Conservation (phyloP, 2,797 vertebrate genomes). For the Sciaenops ocellatus region DNA sequence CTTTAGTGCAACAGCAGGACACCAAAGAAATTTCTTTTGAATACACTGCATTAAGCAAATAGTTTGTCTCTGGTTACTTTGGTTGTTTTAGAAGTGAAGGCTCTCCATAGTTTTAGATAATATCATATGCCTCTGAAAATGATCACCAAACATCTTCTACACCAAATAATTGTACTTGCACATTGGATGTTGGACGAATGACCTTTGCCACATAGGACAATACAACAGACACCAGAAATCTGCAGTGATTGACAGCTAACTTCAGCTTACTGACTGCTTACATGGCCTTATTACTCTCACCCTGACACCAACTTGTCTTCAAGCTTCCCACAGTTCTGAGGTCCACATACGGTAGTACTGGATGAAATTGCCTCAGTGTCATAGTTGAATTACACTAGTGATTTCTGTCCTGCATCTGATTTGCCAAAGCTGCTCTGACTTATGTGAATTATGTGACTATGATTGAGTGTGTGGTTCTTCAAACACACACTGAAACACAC, state of each 20-base stretch:
- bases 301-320: background rate
- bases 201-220: background rate
- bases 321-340: background rate
- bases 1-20: background rate
- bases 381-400: constrained; percentile 28
- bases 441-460: constrained; percentile 23
- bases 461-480: constrained; percentile 26
- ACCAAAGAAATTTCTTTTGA: background rate
- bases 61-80: background rate
- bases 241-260: constrained; percentile 4
- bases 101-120: background rate
- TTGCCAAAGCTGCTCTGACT: constrained; percentile 35
- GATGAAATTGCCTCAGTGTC: constrained; percentile 20
- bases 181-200: background rate
- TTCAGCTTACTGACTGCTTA: background rate
- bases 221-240: background rate
- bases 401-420: constrained; percentile 46
- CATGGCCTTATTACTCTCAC: background rate
- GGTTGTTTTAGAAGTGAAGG: background rate
- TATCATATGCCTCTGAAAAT: background rate
- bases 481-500: constrained; percentile 15
- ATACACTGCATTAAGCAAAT: too few species aligned
- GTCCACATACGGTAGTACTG: background rate
- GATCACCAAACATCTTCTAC: background rate
- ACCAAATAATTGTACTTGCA: background rate